A percentile compares a stretch with the other conserved stretches of the same genome.
Conservation (phyloP, 2,797 vertebrate species). For the Parambassis ranga region DNA sequence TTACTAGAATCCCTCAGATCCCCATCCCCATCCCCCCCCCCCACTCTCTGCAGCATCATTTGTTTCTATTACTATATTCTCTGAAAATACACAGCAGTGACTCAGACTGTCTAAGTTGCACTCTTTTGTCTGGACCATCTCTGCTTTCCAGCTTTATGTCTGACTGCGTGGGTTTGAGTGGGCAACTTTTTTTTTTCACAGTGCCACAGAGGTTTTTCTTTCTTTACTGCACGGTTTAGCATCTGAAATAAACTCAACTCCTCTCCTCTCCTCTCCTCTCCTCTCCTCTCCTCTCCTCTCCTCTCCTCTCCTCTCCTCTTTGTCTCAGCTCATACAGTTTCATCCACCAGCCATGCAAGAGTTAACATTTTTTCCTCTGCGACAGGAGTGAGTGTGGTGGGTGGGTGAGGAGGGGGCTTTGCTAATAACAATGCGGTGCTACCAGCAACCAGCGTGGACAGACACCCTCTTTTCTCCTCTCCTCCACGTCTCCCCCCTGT, state of each 20-base stretch:
- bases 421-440: conserved; percentile 74
- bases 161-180: conserved; percentile 11
- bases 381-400: conserved; percentile 66
- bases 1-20: conserved; percentile 17
- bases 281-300: conserved; percentile 39
- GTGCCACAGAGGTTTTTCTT: conserved; percentile 14
- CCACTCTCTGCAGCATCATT: conserved; percentile 28
- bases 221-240: conserved; percentile 7
- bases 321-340: conserved; percentile 52
- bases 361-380: conserved; percentile 72
- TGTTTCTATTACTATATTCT: conserved; percentile 23
- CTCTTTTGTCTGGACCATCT: conserved; percentile 57
- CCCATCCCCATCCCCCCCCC: not conserved
- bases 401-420: conserved; percentile 68
- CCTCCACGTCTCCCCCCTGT: conserved; percentile 31
- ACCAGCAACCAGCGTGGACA: conserved; percentile 56
- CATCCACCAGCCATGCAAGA: conserved; percentile 60
- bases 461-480: conserved; percentile 31
- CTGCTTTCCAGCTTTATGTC: conserved; percentile 44
- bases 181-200: conserved; percentile 23
- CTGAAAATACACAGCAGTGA: conserved; percentile 48
- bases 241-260: conserved; percentile 5
- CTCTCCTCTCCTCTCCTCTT: conserved; percentile 40
- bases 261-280: conserved; percentile 38
- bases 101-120: conserved; percentile 40